Base-by-base conservation (phyloP, 2,113 vertebrate species). In the Syngnathoides biaculeatus region DNA sequence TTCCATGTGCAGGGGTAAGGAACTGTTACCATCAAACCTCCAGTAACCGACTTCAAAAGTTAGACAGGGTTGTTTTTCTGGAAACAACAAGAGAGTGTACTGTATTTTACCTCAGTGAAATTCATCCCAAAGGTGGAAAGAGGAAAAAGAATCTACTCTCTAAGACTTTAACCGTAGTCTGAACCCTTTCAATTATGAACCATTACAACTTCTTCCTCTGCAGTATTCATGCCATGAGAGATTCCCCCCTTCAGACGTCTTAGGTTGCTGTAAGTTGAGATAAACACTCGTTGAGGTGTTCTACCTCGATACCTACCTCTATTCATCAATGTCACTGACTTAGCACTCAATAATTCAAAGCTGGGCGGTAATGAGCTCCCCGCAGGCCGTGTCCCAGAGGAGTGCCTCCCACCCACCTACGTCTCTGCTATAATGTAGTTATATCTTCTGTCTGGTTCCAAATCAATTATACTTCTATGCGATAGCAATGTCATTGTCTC, bases 391-490 rank as follows among this genome's bases (percentile, higher is more conserved):
- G 79, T 89, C 89, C 89, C 87, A 48, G 58, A 83, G 78, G 83
- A 88, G 69, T 30, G 55, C 55, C 26, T 30, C 55, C 79, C 72
- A 85, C 74, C 82, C 86, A 82, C 74, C 84, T 72, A 82, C 71
- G 83, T 78, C 82, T 84, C 71, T 73, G 78, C 86, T 81, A 79
- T 90, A 88, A 90, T 91, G 86, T 90, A 89, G 90, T 90, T 90
- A 90, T 91, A 91, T 89, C 89, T 92, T 86, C 84, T 90, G 90
- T 92, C 91, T 88, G 87, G 90, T 90, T 90, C 92, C 88, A 91
- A 90, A 90, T 92, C 90, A 92, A 91, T 92, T 91, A 91, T 84
- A 84, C 87, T 92, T 92, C 87, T 88, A 89, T 92, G 89, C 91
- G 90, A 92, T 91, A 88, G 84, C 87, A 81, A 87, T 78, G 86